phyloP scores from a whole-genome alignment of 2,797 vertebrate genomes.

The Cottoperca gobio region DNA sequence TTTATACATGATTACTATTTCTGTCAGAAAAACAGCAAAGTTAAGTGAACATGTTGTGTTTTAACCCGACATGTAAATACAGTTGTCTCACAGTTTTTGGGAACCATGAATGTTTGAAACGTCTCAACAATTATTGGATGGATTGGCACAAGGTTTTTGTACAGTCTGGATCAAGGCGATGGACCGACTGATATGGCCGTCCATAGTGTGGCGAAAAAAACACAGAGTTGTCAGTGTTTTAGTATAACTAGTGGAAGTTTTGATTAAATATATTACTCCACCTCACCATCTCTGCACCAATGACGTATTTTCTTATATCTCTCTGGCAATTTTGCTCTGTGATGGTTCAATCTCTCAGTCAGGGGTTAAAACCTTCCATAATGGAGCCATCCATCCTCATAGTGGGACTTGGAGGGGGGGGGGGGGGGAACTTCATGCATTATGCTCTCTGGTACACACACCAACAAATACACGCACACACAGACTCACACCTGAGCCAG shows the following conservation, averaged over 20 bases:
- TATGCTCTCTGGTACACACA: not conserved
- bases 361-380: conserved; percentile 66
- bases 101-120: not conserved
- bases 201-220: not conserved
- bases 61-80: not conserved
- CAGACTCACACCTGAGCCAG: conserved; percentile 50
- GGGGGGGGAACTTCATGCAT: conserved; percentile 25
- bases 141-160: too few species aligned
- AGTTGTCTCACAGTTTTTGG: not conserved
- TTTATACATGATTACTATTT: not conserved
- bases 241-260: not conserved
- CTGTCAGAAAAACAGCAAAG: not conserved
- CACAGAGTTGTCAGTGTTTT: not conserved
- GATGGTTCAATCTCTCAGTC: conserved; percentile 69
- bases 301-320: conserved; percentile 23
- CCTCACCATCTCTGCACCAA: not conserved
- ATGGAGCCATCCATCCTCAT: conserved; percentile 68
- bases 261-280: conserved; percentile 5
- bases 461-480: not conserved
- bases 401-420: conserved; percentile 23
- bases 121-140: too few species aligned
- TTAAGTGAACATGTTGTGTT: not conserved
- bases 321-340: conserved; percentile 25
- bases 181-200: not conserved
- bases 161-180: not conserved